phyloP scores from a whole-genome alignment of 2,797 vertebrate species.

The Toxotes lorentzi region DNA sequence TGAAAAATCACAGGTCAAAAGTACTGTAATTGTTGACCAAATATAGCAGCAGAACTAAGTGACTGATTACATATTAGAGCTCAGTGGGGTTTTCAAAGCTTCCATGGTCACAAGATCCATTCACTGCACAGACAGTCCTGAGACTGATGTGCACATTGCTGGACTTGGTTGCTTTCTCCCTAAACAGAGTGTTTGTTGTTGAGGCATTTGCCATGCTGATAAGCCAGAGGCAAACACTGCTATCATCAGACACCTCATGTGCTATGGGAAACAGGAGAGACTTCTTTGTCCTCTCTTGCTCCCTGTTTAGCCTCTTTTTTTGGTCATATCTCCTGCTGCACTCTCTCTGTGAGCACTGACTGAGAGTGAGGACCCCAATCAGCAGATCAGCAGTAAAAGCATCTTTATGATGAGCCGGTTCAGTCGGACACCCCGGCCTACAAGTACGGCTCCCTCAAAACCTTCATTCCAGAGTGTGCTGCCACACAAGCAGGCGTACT shows the following conservation, averaged over 20 bases:
- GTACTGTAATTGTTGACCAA: constrained; percentile 19
- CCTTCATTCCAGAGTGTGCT: constrained; percentile 26
- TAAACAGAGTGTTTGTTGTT: constrained; percentile 79
- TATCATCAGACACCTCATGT: constrained; percentile 85
- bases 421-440: constrained; percentile 16
- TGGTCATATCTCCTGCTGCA: constrained; percentile 39
- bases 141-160: constrained; percentile 47
- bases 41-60: constrained; percentile 42
- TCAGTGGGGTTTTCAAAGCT: constrained; percentile 19
- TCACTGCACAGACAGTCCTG: constrained; percentile 41
- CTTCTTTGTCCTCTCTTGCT: constrained; percentile 62
- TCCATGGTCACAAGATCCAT: constrained; percentile 63
- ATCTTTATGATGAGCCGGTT: constrained; percentile 46
- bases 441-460: constrained; percentile 30
- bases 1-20: constrained; percentile 10
- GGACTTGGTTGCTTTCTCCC: constrained; percentile 33
- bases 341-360: constrained; percentile 9
- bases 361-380: constrained; percentile 45
- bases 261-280: constrained; percentile 70
- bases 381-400: constrained; percentile 42
- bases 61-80: constrained; percentile 21
- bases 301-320: constrained; percentile 15
- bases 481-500: constrained; percentile 18
- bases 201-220: constrained; percentile 70
- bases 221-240: constrained; percentile 74